Percentiles rank a stretch among this genome's conserved stretches.
These are phyloP conservation scores for Drosophila mettleri DNA, from an alignment of 2,888 invertebrate species.

Conservation along the genomic window DNA sequence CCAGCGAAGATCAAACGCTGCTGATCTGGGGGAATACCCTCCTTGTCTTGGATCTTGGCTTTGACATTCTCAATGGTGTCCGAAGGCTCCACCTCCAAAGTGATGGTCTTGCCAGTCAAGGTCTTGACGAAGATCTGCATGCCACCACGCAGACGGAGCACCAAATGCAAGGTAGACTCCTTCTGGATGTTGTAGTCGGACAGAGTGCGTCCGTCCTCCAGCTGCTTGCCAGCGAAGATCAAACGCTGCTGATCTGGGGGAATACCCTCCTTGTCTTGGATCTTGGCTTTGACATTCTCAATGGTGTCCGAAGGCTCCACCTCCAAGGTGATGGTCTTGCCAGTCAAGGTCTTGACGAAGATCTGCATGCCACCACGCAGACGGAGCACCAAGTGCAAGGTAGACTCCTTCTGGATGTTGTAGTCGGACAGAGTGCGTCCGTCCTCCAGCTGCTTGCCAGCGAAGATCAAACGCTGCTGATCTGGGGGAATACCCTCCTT, in stretches of 20 bases:
- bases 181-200: slow-evolving; percentile 46
- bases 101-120: slow-evolving; percentile 53
- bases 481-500: slow-evolving; percentile 52
- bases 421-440: slow-evolving; percentile 43
- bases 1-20: slow-evolving; percentile 40
- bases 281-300: slow-evolving; percentile 41
- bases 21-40: slow-evolving; percentile 46
- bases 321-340: slow-evolving; percentile 49
- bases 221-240: slow-evolving; percentile 46
- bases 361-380: slow-evolving; percentile 49
- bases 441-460: slow-evolving; percentile 48
- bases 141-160: slow-evolving; percentile 32
- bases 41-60: slow-evolving; percentile 54
- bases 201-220: slow-evolving; percentile 38
- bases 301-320: slow-evolving; percentile 46
- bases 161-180: slow-evolving; percentile 31
- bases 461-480: slow-evolving; percentile 51
- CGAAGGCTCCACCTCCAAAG: slow-evolving; percentile 47
- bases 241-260: slow-evolving; percentile 51
- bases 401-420: slow-evolving; percentile 48
- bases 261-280: slow-evolving; percentile 48
- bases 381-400: slow-evolving; percentile 41
- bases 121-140: slow-evolving; percentile 51
- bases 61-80: slow-evolving; percentile 52
- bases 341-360: slow-evolving; percentile 45